Percentiles rank a stretch among this genome's conserved stretches.
phyloP scores from a whole-genome alignment of 2,797 vertebrate species.

The Margarornis squamiger region DNA sequence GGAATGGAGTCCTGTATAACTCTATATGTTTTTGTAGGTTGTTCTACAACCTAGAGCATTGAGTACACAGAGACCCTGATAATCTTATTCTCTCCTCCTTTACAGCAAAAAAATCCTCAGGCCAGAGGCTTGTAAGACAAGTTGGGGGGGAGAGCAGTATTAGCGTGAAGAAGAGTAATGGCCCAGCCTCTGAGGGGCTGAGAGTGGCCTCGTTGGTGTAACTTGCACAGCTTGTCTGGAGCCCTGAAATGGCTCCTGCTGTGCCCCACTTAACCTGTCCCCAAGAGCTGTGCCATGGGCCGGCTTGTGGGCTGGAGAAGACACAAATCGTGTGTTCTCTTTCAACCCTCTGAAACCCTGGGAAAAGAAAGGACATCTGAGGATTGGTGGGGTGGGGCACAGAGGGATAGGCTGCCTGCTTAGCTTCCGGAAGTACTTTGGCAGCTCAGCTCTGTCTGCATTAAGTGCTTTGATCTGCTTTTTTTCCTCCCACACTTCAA shows the following conservation, averaged over 20 bases:
- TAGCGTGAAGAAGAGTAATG: background rate
- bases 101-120: background rate
- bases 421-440: background rate
- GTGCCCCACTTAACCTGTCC: background rate
- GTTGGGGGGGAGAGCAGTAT: background rate
- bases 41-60: background rate
- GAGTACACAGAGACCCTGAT: background rate
- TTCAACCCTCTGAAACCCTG: background rate
- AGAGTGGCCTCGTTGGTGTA: background rate
- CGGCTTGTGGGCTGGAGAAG: background rate
- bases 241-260: background rate
- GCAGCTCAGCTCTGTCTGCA: background rate
- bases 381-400: background rate
- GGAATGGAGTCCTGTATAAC: background rate
- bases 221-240: background rate
- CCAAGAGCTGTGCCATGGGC: background rate
- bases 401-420: background rate
- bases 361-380: background rate
- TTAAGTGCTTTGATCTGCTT: background rate
- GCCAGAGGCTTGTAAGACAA: background rate
- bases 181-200: background rate
- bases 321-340: background rate
- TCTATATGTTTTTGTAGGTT: conserved; percentile 3
- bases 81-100: background rate
- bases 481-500: background rate